Percentiles rank a stretch among this genome's conserved stretches.
These are phyloP conservation scores for Carcina quercana DNA, from an alignment of 2,888 invertebrate species.

Conservation along the genomic window DNA sequence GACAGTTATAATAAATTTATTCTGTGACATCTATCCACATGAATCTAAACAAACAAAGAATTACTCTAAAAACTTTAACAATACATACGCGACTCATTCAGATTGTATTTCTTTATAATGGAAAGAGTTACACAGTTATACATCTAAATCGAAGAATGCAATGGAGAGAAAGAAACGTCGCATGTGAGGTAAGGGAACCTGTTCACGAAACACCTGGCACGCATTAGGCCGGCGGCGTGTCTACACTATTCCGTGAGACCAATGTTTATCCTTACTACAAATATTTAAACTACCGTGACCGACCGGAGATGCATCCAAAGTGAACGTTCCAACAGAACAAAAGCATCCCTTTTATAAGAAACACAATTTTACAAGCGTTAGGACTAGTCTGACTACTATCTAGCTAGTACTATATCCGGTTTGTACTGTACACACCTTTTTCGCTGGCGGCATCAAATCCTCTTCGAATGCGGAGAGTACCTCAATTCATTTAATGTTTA, in stretches of 20 bases:
- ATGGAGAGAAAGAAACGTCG: too few species aligned
- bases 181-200: constrained; percentile 45
- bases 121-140: too few species aligned
- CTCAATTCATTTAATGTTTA: constrained; percentile 42
- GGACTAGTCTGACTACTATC: constrained; percentile 56
- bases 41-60: too few species aligned
- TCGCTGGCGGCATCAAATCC: constrained; percentile 56
- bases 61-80: too few species aligned
- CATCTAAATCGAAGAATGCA: too few species aligned
- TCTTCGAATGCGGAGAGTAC: constrained; percentile 35
- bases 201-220: constrained; percentile 57
- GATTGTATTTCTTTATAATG: too few species aligned
- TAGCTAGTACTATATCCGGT: constrained; percentile 61
- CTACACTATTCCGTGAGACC: constrained; percentile 28
- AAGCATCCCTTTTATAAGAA: constrained; percentile 31
- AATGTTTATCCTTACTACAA: constrained; percentile 50
- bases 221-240: constrained; percentile 31
- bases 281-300: constrained; percentile 54
- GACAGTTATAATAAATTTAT: too few species aligned
- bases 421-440: constrained; percentile 67
- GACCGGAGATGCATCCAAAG: constrained; percentile 26
- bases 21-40: too few species aligned
- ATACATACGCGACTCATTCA: too few species aligned
- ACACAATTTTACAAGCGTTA: constrained; percentile 38
- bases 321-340: constrained; percentile 24